Conservation (phyloP, 2,113 vertebrate genomes). For the Prionailurus bengalensis region DNA sequence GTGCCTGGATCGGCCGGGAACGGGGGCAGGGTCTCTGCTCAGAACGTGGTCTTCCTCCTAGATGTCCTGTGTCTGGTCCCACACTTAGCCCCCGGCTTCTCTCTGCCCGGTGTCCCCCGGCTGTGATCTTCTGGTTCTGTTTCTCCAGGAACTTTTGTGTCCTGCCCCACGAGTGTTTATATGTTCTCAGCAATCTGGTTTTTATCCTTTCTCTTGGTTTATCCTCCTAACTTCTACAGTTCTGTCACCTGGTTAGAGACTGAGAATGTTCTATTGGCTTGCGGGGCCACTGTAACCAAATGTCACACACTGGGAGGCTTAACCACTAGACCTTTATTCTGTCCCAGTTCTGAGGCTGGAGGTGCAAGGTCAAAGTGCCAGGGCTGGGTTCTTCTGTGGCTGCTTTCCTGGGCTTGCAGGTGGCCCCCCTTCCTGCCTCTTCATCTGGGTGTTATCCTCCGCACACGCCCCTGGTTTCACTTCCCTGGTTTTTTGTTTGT, state of each 20-base stretch:
- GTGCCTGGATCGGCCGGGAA: rapidly evolving
- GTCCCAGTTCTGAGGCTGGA: neutral
- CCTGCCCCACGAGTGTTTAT: neutral
- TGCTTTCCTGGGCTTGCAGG: neutral
- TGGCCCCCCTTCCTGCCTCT: neutral
- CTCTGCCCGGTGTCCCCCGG: neutral
- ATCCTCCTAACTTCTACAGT: neutral
- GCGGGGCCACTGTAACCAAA: rapidly evolving
- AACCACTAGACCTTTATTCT: rapidly evolving
- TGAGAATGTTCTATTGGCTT: neutral
- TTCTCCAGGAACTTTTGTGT: neutral
- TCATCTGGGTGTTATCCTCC: rapidly evolving
- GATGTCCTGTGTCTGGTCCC: too few species aligned
- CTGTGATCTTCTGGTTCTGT: neutral
- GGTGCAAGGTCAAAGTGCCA: rapidly evolving
- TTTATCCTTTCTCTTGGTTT: neutral
- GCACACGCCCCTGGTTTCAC: neutral
- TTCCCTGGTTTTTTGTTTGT: neutral
- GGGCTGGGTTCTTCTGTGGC: neutral
- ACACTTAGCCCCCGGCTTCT: neutral
- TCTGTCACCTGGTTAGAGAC: neutral
- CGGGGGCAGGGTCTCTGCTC: neutral
- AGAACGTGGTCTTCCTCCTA: too few species aligned
- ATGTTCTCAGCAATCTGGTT: neutral
- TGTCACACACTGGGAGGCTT: rapidly evolving